phyloP scores from a whole-genome alignment of 2,888 invertebrate species.

The Ochlodes sylvanus region DNA sequence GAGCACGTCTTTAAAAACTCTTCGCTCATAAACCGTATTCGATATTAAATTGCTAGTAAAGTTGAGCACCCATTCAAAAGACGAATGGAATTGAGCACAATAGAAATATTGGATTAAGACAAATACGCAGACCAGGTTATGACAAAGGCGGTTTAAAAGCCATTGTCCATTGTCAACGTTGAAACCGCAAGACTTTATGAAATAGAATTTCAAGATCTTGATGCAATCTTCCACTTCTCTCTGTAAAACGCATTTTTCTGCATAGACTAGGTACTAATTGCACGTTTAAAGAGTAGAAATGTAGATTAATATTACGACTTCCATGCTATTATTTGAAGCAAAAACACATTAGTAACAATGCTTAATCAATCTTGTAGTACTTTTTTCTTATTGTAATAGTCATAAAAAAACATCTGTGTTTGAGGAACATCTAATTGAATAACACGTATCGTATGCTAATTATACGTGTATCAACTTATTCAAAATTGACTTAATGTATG shows the following conservation, averaged over 20 bases:
- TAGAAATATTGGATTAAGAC: constrained; percentile 32
- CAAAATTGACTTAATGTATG: too few relatives aligned
- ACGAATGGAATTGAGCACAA: constrained; percentile 28
- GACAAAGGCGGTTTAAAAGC: constrained; percentile 35
- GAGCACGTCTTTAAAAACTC: constrained; percentile 13
- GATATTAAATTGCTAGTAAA: constrained; percentile 32
- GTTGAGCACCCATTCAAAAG: constrained; percentile 33
- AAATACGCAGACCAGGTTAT: constrained; percentile 36
- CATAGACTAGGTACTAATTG: background rate
- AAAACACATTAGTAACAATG: too few relatives aligned
- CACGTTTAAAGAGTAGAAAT: background rate
- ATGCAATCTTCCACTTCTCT: constrained; percentile 28
- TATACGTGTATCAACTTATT: too few relatives aligned
- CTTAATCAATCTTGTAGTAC: too few relatives aligned
- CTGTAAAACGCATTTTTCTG: constrained; percentile 12
- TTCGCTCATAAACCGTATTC: constrained; percentile 18
- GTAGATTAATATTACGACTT: background rate
- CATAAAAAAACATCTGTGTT: too few relatives aligned
- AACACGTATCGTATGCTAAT: too few relatives aligned
- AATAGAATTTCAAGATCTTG: constrained; percentile 35
- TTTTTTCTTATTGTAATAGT: too few relatives aligned
- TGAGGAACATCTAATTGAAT: too few relatives aligned
- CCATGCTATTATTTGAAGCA: too few relatives aligned
- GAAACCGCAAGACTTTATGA: constrained; percentile 25
- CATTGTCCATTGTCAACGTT: constrained; percentile 29